Conservation (phyloP, 2,113 vertebrate genomes). For the Illadopsis cleaveri region DNA sequence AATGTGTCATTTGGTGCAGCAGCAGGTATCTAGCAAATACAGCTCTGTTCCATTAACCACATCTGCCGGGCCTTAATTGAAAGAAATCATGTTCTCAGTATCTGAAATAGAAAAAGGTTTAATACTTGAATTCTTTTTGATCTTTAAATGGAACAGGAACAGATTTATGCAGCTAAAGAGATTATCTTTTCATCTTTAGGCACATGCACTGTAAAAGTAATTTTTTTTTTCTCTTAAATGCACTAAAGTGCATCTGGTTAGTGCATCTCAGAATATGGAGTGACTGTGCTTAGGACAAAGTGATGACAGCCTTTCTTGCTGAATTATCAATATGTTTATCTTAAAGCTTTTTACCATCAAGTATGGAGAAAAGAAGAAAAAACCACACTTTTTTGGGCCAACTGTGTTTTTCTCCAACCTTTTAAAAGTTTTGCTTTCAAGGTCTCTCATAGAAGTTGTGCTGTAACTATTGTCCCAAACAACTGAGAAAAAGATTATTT, state of each 20-base stretch:
- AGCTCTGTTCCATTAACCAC: slow-evolving; percentile 6
- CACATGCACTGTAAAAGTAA: not conserved
- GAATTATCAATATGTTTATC: slow-evolving; percentile 3
- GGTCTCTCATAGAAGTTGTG: not conserved
- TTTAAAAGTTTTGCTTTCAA: not conserved
- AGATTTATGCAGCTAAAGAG: slow-evolving; percentile 39
- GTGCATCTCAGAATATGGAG: not conserved
- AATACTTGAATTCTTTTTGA: slow-evolving; percentile 41
- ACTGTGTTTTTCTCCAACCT: not conserved
- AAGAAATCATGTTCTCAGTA: not conserved
- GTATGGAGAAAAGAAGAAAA: not conserved
- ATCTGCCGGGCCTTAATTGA: slow-evolving; percentile 42
- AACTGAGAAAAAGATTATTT: not conserved
- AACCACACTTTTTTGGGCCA: not conserved
- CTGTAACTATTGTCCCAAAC: not conserved
- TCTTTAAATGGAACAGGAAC: slow-evolving; percentile 39
- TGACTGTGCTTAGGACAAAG: slow-evolving; percentile 7
- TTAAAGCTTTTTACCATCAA: not conserved
- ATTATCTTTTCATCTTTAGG: slow-evolving; percentile 46
- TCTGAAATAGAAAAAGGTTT: slow-evolving; percentile 34
- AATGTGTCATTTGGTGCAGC: not conserved
- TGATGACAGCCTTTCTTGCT: not conserved
- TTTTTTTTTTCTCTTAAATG: not conserved
- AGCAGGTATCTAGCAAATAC: not conserved
- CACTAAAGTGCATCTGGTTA: not conserved